Conservation (phyloP, 2,797 vertebrate genomes). For the Lepus townsendii region DNA sequence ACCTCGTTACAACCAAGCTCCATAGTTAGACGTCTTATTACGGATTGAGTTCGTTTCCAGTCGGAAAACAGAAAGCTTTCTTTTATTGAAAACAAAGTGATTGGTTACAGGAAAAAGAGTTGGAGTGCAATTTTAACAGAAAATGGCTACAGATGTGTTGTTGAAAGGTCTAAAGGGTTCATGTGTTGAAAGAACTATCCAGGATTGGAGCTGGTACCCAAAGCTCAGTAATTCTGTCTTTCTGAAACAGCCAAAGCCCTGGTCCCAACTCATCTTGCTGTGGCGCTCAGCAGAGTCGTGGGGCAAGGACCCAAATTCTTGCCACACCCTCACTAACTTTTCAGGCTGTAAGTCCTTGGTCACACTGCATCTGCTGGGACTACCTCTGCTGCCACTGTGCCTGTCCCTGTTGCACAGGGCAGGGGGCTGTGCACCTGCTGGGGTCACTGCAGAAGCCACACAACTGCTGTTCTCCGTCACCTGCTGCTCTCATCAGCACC, state of each 20-base stretch:
- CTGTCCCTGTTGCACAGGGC: fast-evolving
- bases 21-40: slow-evolving; percentile 30
- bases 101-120: not conserved
- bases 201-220: too few species aligned
- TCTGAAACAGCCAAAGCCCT: not conserved
- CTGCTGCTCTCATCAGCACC: too few species aligned
- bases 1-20: slow-evolving; percentile 19
- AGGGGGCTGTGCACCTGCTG: not conserved
- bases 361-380: too few species aligned
- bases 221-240: not conserved
- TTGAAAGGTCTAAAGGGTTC: not conserved
- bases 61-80: not conserved
- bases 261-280: not conserved
- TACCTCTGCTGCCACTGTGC: fast-evolving
- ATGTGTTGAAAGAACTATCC: not conserved
- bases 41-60: not conserved
- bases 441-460: not conserved
- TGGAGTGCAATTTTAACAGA: not conserved
- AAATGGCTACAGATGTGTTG: not conserved
- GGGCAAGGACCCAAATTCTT: too few species aligned
- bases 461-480: not conserved
- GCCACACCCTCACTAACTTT: not conserved
- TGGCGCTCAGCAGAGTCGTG: not conserved
- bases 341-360: not conserved
- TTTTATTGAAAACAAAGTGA: slow-evolving; percentile 8